Evolutionary conservation across 2,797 vertebrate species (phyloP), one percentile per base, ranked within the genome.

Genomic region (Typhlichthys eigenmanni): DNA sequence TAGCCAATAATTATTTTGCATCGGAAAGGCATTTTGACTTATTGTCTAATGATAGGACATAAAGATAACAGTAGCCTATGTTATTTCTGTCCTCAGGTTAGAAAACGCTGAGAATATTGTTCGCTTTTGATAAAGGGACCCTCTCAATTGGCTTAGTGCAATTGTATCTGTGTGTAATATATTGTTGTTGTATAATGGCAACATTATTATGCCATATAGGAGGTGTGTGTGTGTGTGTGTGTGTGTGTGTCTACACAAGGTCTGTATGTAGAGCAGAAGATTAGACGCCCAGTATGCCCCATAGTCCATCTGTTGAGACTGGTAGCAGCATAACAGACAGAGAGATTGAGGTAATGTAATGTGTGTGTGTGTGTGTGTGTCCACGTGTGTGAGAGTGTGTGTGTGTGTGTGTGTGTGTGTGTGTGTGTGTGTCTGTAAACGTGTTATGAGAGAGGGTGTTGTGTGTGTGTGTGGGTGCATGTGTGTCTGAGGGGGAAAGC

Each of bases 261-360:
- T 54, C 59, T 58, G 62, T 69, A 64, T 54, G 60, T 72, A 64
- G 75, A 81, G 62, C 82, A 81, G 76, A 76, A 90, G 91, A 91
- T 92, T 91, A 91, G 69, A 32, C 69, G 76, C 88, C 80, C 74
- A 74, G 70, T 80, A 85, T 88, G 86, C 82, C 84, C 75, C 66
- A 67, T 80, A 77, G 68, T 81, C 89, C 89, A 88, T 92, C 89
- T 91, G 89, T 86, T 85, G 59, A 64, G 58, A 83, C 71, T 72
- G 57, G 55, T 43, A 69, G 65, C 8, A 56, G 38, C 50, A 68
- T 68, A 17, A 13, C 34, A 57, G 61, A 61, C 64, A 50, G 47
- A 29, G 66, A 59, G 66, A 59, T 72, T 69, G 74, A 75, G 74
- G 65, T 72, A 72, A 59, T 60, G 24, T 49, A 50, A 52, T 70